Percentiles rank a stretch among this genome's conserved stretches.
Evolutionary conservation across 2,797 vertebrate genomes (phyloP).

Genomic region (Nothura maculosa): DNA sequence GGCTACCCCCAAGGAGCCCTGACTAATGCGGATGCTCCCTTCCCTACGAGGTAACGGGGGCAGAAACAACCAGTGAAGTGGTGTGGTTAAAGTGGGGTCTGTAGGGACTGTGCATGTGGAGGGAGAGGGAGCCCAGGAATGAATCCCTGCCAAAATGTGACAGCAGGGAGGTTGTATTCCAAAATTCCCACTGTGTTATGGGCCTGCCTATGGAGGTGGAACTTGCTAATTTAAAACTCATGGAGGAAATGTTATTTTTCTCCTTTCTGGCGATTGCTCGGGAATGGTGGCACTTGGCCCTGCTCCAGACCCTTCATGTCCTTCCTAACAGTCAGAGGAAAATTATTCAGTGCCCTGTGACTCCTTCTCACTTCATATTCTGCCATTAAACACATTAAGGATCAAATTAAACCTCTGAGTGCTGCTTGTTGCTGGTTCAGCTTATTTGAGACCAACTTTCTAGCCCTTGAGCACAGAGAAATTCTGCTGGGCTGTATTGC

Average conservation of each 20-base stretch:
- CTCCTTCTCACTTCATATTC: background rate
- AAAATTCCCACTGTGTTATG: background rate
- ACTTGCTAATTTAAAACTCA: background rate
- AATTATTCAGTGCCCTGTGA: rapidly evolving
- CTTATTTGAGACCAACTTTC: background rate
- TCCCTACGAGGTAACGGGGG: background rate
- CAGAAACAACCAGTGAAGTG: background rate
- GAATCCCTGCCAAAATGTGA: background rate
- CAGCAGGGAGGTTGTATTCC: background rate
- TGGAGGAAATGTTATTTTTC: background rate
- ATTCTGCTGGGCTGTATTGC: background rate
- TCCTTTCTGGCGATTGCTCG: background rate
- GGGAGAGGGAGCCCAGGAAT: background rate
- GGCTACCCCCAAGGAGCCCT: background rate
- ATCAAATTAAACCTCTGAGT: background rate
- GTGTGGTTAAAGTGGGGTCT: background rate
- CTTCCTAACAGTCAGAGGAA: background rate
- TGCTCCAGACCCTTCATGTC: background rate
- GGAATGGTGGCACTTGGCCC: background rate
- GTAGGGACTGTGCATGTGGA: too few relatives aligned
- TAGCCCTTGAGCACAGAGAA: background rate
- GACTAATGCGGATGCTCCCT: background rate
- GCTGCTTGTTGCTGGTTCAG: too few relatives aligned
- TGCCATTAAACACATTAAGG: background rate
- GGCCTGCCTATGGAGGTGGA: background rate